Evolutionary conservation across 2,888 invertebrate species (phyloP), one percentile per base, ranked within the genome.

Genomic region (Cantharis rufa): DNA sequence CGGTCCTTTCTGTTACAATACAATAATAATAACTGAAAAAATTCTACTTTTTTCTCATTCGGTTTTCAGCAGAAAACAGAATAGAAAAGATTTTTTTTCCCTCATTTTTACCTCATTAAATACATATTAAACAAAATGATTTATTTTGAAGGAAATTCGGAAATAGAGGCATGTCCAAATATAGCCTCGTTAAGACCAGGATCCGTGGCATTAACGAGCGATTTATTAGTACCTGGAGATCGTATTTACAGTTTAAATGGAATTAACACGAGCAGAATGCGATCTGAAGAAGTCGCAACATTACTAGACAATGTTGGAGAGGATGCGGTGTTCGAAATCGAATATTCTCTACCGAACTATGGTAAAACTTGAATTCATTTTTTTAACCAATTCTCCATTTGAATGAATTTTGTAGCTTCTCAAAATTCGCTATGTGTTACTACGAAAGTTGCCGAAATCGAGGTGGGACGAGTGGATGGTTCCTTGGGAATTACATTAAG

Each of bases 401-500:
- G 74, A 11, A 15, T 27, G 18, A 32, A 32, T n/a, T 64, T 84
- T 84, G 5, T 84, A 91, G 91, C 92, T 75, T 93, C 94, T 24
- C 93, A 94, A 89, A 93, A 92, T 87, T 93, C 93, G 72, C 87
- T 94, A 5, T 93, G 94, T 87, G 93, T 95, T 75, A 93, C 93
- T 62, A 93, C 94, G 48, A 94, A 94, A 89, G 89, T 95, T 84
- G 93, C 95, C 70, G 94, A 95, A 86, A 93, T 96, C 28, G 92
- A 93, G 1, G 91, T 97, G 66, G 95, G 95, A 87, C 92, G 96
- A 81, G 92, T 93, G 81, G 92, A 92, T 70, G 94, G 94, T 0
- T 97, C 96, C 69, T 91, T 98, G 78, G 98, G 98, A 0, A 93
- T 98, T 81, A 97, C 96, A 2, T 90, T 98, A 77, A 90, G 97